These are phyloP conservation scores for Clarias batrachus DNA, from an alignment of 2,113 vertebrate genomes.

Conservation along the genomic window DNA sequence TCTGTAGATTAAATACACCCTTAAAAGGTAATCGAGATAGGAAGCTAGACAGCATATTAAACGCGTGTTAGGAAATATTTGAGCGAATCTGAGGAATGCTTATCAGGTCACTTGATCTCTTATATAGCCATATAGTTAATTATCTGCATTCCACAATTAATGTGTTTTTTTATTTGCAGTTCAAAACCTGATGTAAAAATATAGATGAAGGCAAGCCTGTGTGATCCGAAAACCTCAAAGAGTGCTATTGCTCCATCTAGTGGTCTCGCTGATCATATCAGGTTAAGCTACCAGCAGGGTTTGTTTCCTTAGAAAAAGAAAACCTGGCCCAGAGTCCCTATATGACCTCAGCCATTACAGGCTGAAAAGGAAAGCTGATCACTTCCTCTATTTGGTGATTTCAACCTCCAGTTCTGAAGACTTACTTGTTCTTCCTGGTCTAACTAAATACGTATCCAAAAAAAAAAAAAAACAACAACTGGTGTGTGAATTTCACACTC, in stretches of 20 bases:
- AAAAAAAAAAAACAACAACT: background rate
- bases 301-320: background rate
- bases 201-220: background rate
- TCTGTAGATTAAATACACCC: background rate
- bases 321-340: background rate
- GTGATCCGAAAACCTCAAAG: background rate
- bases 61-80: constrained; percentile 15
- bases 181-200: background rate
- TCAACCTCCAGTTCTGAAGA: background rate
- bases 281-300: background rate
- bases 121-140: background rate
- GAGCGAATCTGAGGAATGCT: constrained; percentile 2
- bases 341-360: background rate
- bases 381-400: background rate
- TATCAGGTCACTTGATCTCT: background rate
- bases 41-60: background rate
- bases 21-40: background rate
- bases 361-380: background rate
- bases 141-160: background rate
- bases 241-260: constrained; percentile 25
- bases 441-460: background rate
- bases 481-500: background rate
- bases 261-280: background rate
- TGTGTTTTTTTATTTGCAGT: background rate
- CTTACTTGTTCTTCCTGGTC: background rate